Evolutionary conservation across 1,140 invertebrate species (phyloP).

Genomic region (Potamilus streckersoni): DNA sequence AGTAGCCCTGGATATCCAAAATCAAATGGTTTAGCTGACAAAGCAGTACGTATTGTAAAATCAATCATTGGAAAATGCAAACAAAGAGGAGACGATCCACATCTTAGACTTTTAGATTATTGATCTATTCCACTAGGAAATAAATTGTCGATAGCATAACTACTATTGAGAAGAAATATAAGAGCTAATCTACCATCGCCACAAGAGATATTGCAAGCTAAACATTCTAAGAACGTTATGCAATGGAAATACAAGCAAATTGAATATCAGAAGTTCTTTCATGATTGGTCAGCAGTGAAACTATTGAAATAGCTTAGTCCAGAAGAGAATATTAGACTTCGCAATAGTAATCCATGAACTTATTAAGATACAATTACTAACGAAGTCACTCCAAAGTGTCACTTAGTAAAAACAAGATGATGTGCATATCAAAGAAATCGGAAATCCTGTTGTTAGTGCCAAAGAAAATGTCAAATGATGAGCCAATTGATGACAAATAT

Average conservation of each 20-base stretch:
- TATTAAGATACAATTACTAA: too few relatives aligned
- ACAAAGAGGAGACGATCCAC: background rate
- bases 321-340: too few relatives aligned
- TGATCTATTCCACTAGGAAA: background rate
- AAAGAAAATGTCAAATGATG: too few relatives aligned
- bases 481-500: too few relatives aligned
- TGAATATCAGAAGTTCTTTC: too few relatives aligned
- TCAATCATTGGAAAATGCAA: background rate
- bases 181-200: slow-evolving; percentile 1
- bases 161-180: background rate
- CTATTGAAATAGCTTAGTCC: too few relatives aligned
- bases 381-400: too few relatives aligned
- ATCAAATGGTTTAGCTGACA: slow-evolving; percentile 15
- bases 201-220: slow-evolving; percentile 2
- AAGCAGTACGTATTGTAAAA: slow-evolving; percentile 12
- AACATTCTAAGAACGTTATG: background rate
- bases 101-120: background rate
- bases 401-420: too few relatives aligned
- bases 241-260: background rate
- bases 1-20: slow-evolving; percentile 12
- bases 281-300: too few relatives aligned
- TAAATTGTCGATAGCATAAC: background rate
- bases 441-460: too few relatives aligned
- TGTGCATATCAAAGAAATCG: too few relatives aligned
- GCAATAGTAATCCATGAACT: too few relatives aligned